A percentile compares a stretch with the other conserved stretches of the same genome.
Conservation (phyloP, 2,113 vertebrate genomes). For the Vulpes lagopus region DNA sequence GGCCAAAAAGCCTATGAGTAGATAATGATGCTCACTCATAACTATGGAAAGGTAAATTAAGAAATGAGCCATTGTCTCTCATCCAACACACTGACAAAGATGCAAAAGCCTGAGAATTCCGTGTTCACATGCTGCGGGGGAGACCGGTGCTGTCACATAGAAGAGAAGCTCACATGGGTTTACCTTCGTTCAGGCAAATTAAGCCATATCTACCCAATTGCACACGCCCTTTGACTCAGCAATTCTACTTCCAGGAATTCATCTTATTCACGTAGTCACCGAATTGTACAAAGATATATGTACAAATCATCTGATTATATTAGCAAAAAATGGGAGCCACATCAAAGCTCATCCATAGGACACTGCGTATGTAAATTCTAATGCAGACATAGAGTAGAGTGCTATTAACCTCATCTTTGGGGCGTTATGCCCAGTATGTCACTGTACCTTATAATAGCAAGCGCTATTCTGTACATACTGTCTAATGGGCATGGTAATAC, state of each 20-base stretch:
- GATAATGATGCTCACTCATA: not conserved
- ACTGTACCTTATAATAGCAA: not conserved
- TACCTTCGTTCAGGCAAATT: not conserved
- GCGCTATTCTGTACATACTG: not conserved
- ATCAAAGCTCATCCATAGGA: not conserved
- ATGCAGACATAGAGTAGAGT: not conserved
- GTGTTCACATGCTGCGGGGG: not conserved
- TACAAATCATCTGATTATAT: not conserved
- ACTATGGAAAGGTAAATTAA: not conserved
- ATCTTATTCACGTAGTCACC: not conserved
- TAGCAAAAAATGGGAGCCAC: not conserved
- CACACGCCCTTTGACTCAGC: not conserved
- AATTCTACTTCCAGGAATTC: not conserved
- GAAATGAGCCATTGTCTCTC: not conserved
- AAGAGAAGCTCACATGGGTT: accelerated
- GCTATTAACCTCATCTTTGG: not conserved
- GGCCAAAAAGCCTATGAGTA: not conserved
- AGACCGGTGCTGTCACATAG: too few relatives aligned
- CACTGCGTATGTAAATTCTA: not conserved
- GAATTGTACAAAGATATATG: not conserved
- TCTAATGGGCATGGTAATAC: not conserved
- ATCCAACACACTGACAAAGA: not conserved
- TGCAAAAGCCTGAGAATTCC: not conserved
- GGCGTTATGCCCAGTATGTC: not conserved
- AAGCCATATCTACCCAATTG: not conserved